These are phyloP conservation scores for Plecturocebus donacophilus DNA, from an alignment of 2,113 vertebrate genomes.

Conservation along the genomic window DNA sequence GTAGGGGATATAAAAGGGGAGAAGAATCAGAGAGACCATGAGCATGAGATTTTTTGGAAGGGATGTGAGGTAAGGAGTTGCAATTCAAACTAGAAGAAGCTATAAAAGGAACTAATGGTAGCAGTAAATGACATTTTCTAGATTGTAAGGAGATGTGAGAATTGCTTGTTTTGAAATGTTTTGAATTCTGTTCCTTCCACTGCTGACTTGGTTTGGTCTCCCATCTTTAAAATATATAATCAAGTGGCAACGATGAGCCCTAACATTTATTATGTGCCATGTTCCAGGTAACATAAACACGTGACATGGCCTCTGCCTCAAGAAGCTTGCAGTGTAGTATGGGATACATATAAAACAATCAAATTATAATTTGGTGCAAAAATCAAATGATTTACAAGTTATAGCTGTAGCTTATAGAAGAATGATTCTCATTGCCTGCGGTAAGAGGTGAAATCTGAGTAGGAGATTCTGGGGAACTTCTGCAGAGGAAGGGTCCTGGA, in stretches of 20 bases:
- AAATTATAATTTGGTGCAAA: neutral
- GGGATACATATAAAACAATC: neutral
- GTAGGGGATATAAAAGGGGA: neutral
- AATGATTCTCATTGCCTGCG: neutral
- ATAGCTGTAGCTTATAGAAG: neutral
- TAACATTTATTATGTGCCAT: neutral
- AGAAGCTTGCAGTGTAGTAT: neutral
- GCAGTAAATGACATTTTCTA: neutral
- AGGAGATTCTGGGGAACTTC: neutral
- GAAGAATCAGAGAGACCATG: neutral
- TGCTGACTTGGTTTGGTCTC: neutral
- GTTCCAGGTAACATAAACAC: neutral
- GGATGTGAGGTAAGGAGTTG: neutral
- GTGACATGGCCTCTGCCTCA: neutral
- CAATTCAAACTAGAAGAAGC: neutral
- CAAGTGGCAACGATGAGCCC: neutral
- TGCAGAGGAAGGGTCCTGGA: neutral
- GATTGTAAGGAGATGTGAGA: neutral
- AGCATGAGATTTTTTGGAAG: neutral
- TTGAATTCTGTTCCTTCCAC: neutral
- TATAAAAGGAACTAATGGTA: neutral
- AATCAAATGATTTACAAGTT: neutral
- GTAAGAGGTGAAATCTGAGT: neutral
- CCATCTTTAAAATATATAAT: neutral
- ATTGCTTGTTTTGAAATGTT: slow-evolving; percentile 20